Evolutionary conservation across 2,888 invertebrate species (phyloP).

Genomic region (Lysandra bellargus): DNA sequence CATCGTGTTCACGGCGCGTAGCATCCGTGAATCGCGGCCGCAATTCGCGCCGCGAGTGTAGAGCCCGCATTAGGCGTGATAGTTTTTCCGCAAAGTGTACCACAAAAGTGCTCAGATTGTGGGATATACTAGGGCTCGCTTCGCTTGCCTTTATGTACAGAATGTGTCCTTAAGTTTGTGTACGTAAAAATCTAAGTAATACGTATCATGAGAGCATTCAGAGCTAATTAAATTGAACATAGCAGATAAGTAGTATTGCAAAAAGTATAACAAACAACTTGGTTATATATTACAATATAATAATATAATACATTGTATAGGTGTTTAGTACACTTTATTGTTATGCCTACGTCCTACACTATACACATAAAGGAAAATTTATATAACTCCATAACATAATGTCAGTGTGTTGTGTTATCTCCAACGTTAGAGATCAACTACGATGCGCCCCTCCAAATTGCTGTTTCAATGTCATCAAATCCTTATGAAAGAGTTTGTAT

Average conservation of each 20-base stretch:
- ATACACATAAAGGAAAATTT: not conserved
- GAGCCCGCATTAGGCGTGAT: too few relatives aligned
- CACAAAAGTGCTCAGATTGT: too few relatives aligned
- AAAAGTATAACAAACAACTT: not conserved
- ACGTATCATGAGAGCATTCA: not conserved
- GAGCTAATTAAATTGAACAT: not conserved
- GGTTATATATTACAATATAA: not conserved
- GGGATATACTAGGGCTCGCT: too few relatives aligned
- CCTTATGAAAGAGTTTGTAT: too few relatives aligned
- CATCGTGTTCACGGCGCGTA: too few relatives aligned
- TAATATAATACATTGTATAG: not conserved
- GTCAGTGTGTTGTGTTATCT: not conserved
- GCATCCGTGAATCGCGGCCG: slow-evolving; percentile 5
- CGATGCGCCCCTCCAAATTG: too few relatives aligned
- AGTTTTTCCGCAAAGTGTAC: too few relatives aligned
- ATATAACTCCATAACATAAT: not conserved
- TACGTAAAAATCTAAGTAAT: not conserved
- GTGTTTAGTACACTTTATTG: not conserved
- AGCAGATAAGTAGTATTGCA: not conserved
- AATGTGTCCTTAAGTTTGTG: too few relatives aligned
- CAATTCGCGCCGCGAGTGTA: too few relatives aligned
- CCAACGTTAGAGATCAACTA: not conserved
- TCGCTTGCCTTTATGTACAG: too few relatives aligned
- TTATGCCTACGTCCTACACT: not conserved
- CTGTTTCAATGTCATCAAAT: too few relatives aligned